A percentile compares a stretch with the other conserved stretches of the same genome.
These are phyloP conservation scores for Dendrolimus punctatus DNA, from an alignment of 1,140 invertebrate genomes.

Conservation along the genomic window DNA sequence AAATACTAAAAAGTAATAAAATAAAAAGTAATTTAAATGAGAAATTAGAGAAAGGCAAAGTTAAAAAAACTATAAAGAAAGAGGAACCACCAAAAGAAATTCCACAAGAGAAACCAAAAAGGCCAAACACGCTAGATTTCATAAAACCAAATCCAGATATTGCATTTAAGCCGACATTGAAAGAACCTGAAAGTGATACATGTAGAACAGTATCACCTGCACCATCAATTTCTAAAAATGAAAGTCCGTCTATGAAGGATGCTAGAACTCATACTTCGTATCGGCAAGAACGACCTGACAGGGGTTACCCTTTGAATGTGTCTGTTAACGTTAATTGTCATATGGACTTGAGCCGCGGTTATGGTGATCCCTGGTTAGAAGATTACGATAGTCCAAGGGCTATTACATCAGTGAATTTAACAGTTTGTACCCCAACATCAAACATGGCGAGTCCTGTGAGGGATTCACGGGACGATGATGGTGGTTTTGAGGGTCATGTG, in stretches of 20 bases:
- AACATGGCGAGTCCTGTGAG: slow-evolving; percentile 59
- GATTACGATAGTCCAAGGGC: slow-evolving; percentile 59
- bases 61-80: slow-evolving; percentile 61
- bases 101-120: slow-evolving; percentile 40
- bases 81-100: slow-evolving; percentile 28
- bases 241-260: slow-evolving; percentile 28
- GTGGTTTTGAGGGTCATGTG: slow-evolving; percentile 62
- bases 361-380: slow-evolving; percentile 63
- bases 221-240: slow-evolving; percentile 30
- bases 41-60: slow-evolving; percentile 48
- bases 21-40: slow-evolving; percentile 61
- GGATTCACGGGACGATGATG: slow-evolving; percentile 45
- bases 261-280: slow-evolving; percentile 27
- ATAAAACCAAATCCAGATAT: slow-evolving; percentile 62
- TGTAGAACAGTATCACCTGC: slow-evolving; percentile 49
- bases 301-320: slow-evolving; percentile 66
- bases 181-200: slow-evolving; percentile 34
- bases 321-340: slow-evolving; percentile 75
- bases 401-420: slow-evolving; percentile 67
- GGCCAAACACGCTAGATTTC: slow-evolving; percentile 65
- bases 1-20: slow-evolving; percentile 62
- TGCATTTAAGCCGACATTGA: slow-evolving; percentile 61
- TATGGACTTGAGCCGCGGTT: slow-evolving; percentile 68
- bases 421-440: slow-evolving; percentile 67
- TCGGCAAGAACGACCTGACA: slow-evolving; percentile 29